Percentiles rank a stretch among this genome's conserved stretches.
Evolutionary conservation across 2,888 invertebrate species (phyloP).

Genomic region (Panzeria rudis): DNA sequence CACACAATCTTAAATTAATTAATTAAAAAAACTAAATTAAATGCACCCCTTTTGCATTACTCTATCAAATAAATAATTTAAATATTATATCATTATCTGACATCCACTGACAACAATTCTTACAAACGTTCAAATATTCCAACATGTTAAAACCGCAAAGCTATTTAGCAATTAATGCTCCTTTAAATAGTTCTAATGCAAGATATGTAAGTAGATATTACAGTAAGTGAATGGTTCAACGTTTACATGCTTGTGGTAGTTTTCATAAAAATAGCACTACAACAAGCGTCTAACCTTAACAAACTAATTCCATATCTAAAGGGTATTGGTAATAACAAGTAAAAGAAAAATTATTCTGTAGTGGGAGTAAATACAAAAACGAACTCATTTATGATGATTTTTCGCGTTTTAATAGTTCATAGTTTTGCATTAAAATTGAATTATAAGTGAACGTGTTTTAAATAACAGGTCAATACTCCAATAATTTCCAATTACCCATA

Average conservation of each 20-base stretch:
- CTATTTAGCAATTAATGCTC: conserved; percentile 40
- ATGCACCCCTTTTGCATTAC: neutral
- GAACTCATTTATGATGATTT: conserved; percentile 23
- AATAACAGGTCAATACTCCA: conserved; percentile 73
- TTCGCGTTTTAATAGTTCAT: conserved; percentile 43
- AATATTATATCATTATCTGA: conserved; percentile 22
- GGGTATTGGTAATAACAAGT: neutral
- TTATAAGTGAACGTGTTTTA: conserved; percentile 67
- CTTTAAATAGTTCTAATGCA: neutral
- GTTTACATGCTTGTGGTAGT: conserved; percentile 9
- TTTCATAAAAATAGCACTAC: neutral
- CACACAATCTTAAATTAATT: neutral
- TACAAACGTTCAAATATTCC: neutral
- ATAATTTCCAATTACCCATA: conserved; percentile 73
- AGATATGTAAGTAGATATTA: neutral
- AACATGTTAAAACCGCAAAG: conserved; percentile 36
- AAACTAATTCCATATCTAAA: neutral
- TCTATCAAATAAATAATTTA: conserved; percentile 17
- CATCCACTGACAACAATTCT: neutral
- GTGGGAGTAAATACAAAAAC: neutral
- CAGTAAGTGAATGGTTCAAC: conserved; percentile 11
- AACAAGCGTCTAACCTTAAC: conserved; percentile 1
- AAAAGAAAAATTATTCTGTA: neutral
- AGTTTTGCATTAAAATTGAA: conserved; percentile 64
- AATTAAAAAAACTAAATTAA: conserved; percentile 29